Base-by-base conservation (phyloP, 2,113 vertebrate species). In the Passer montanus region DNA sequence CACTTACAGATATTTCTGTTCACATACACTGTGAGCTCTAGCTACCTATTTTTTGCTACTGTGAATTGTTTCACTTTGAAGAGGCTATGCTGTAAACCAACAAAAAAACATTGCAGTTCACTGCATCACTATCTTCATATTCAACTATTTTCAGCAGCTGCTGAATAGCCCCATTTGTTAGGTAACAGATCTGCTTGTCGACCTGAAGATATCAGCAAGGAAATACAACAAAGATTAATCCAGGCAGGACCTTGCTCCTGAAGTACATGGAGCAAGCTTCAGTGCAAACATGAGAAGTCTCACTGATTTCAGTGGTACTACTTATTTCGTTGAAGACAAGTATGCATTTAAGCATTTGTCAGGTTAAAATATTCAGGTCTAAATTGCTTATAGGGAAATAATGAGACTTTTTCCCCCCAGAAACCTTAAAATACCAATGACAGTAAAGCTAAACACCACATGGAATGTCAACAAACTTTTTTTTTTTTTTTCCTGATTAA, bases 1-100 rank as follows among this genome's bases (percentile, higher is more conserved):
- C 86, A 93, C 56, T 73, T 73, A 68, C 46, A 94, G 81, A 77
- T 39, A 39, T 62, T 94, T 83, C 50, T 56, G 35, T 84, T 95
- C 55, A 60, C 11, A 44, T 14, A 37, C 15, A 31, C 41, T 19
- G 14, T 39, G 35, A 89, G 63, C 13, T 92, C 52, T n/a, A 85
- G 73, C 64, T 81, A 60, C 41, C 16, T 59, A 27, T 31, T 84
- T 92, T 88, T 53, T 84, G 56, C 28, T 66, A 8, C 13, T 20
- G 43, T 10, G 60, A 27, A 67, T 66, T 77, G 13, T 53, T 75
- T 70, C 67, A 81, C 13, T 31, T 47, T 27, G 23, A 19, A 78
- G 27, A 60, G 26, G 18, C 21, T 55, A 49, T 22, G 46, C 39
- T 81, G 24, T 60, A 81, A 84, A 87, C n/a, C 2, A 17, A 10